These are phyloP conservation scores for Paraescarpia echinospica DNA, from an alignment of 1,140 invertebrate species.

Conservation along the genomic window DNA sequence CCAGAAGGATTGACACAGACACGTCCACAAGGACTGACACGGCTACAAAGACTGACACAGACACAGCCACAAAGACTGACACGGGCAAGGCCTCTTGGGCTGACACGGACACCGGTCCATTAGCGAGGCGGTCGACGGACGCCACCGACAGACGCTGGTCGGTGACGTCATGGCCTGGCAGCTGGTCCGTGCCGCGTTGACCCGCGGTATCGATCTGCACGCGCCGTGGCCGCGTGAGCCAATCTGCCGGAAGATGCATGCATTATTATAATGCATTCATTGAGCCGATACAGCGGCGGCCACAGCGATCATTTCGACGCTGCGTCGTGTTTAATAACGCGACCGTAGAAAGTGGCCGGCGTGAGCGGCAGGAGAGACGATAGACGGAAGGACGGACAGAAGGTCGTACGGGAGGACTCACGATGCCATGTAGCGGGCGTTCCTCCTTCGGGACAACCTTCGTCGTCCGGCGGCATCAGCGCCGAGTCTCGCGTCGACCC, in stretches of 20 bases:
- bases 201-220: neutral
- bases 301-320: neutral
- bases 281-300: neutral
- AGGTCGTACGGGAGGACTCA: neutral
- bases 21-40: too few species aligned
- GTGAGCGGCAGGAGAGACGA: neutral
- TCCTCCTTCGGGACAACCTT: neutral
- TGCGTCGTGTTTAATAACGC: neutral
- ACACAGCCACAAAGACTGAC: too few species aligned
- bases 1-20: too few species aligned
- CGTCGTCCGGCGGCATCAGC: neutral
- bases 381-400: neutral
- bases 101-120: too few species aligned
- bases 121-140: neutral
- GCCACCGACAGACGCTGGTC: neutral
- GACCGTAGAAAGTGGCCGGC: neutral
- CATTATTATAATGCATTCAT: conserved; percentile 6
- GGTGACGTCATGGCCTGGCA: neutral
- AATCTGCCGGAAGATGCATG: neutral
- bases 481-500: conserved; percentile 11
- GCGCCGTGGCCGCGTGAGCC: too few species aligned
- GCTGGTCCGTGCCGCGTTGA: neutral
- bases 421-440: neutral
- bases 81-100: too few species aligned
- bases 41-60: too few species aligned